Percentiles rank a stretch among this genome's conserved stretches.
Conservation (phyloP, 2,888 invertebrate genomes). For the Mythimna impura region DNA sequence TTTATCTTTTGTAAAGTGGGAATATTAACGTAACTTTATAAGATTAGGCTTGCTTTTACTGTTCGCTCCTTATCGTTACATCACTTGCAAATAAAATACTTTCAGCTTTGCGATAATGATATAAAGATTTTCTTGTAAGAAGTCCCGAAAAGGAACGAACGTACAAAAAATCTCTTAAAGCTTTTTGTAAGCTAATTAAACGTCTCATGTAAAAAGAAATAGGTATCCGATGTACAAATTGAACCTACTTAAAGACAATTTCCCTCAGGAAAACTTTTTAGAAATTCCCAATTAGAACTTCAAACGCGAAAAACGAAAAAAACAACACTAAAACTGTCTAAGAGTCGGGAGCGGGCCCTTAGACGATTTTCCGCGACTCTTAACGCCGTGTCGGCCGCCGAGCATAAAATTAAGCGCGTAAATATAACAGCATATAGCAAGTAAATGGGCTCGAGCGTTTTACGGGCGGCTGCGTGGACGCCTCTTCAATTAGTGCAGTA, state of each 20-base stretch:
- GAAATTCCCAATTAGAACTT: slow-evolving; percentile 32
- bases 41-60: not conserved
- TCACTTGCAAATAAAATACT: not conserved
- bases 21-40: not conserved
- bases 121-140: no score
- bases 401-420: slow-evolving; percentile 59
- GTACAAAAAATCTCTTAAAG: not conserved
- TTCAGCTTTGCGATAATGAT: not conserved
- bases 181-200: not conserved
- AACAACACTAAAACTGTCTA: slow-evolving; percentile 20
- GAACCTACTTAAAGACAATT: slow-evolving; percentile 25
- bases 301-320: slow-evolving; percentile 40
- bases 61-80: not conserved
- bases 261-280: slow-evolving; percentile 23
- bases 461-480: slow-evolving; percentile 68
- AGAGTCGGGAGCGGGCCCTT: slow-evolving; percentile 14
- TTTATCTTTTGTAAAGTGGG: slow-evolving; percentile 19
- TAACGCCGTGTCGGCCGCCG: slow-evolving; percentile 37
- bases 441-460: slow-evolving; percentile 52
- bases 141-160: not conserved
- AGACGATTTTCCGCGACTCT: slow-evolving; percentile 49
- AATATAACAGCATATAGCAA: slow-evolving; percentile 43
- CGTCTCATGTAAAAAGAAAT: not conserved
- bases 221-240: slow-evolving; percentile 15
- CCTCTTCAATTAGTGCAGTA: slow-evolving; percentile 77